Conservation (phyloP, 23 tunicate species). For the Styela plicata region DNA sequence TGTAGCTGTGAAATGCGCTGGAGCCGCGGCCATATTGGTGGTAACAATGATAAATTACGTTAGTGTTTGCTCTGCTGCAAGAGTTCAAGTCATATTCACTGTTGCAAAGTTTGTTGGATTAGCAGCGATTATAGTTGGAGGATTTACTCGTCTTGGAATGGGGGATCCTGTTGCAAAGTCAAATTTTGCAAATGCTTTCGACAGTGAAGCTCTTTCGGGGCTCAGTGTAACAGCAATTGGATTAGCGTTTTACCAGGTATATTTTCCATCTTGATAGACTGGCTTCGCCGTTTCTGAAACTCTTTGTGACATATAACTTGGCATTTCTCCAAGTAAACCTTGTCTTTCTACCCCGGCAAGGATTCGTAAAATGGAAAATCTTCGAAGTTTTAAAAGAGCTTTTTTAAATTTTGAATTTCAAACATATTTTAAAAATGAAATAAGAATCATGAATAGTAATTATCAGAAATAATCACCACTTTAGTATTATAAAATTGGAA, state of each 20-base stretch:
- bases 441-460: too few relatives aligned
- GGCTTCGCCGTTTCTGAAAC: too few relatives aligned
- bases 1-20: conserved; percentile 32
- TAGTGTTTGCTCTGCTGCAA: conserved; percentile 36
- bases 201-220: conserved; percentile 6
- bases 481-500: too few relatives aligned
- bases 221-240: conserved; percentile 14
- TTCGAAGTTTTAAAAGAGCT: too few relatives aligned
- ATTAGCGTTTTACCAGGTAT: conserved; percentile 15
- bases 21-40: not conserved
- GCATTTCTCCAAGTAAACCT: too few relatives aligned
- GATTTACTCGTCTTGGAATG: conserved; percentile 25
- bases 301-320: too few relatives aligned
- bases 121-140: conserved; percentile 38
- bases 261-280: too few relatives aligned
- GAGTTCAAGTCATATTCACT: conserved; percentile 46
- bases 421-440: too few relatives aligned
- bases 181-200: conserved; percentile 52
- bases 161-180: conserved; percentile 40
- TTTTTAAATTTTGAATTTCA: too few relatives aligned
- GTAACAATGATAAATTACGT: conserved; percentile 31
- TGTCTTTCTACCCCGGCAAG: too few relatives aligned
- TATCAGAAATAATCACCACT: too few relatives aligned
- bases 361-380: too few relatives aligned
- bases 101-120: conserved; percentile 44